A percentile compares a stretch with the other conserved stretches of the same genome.
These are phyloP conservation scores for Chloropsis hardwickii DNA, from an alignment of 2,113 vertebrate genomes.

Conservation along the genomic window DNA sequence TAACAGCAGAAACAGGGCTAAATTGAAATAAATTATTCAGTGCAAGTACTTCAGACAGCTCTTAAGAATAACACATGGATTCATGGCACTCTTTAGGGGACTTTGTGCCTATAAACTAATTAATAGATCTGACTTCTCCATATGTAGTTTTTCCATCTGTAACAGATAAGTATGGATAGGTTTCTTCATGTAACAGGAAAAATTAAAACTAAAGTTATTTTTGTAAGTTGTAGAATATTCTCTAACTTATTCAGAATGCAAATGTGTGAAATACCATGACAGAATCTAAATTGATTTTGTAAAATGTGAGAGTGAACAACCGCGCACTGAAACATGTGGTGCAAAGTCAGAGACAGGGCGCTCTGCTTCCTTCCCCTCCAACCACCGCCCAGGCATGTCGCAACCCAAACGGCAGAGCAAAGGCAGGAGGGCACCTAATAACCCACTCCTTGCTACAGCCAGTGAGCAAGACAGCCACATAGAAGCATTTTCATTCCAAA, in stretches of 20 bases:
- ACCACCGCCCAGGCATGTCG: neutral
- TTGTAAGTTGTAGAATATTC: constrained; percentile 74
- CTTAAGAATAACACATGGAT: constrained; percentile 64
- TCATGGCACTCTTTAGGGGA: constrained; percentile 56
- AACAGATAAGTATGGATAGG: constrained; percentile 72
- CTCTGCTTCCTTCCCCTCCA: constrained; percentile 30
- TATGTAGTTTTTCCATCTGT: constrained; percentile 70
- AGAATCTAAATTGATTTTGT: constrained; percentile 80
- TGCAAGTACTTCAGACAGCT: constrained; percentile 63
- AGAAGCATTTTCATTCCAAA: neutral
- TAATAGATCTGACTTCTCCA: constrained; percentile 65
- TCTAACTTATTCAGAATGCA: constrained; percentile 71
- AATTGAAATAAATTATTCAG: constrained; percentile 64
- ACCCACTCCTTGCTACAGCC: fast-evolving
- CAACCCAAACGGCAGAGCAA: neutral
- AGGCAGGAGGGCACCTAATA: neutral
- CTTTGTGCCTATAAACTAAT: constrained; percentile 62
- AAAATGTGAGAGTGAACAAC: constrained; percentile 73
- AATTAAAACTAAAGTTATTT: constrained; percentile 76
- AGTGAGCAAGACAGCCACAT: neutral
- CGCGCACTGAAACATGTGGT: constrained; percentile 68
- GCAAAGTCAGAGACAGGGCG: constrained; percentile 51
- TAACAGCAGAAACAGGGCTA: constrained; percentile 54
- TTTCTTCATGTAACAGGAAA: constrained; percentile 72
- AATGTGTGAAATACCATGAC: constrained; percentile 78